Evolutionary conservation across 2,113 vertebrate genomes (phyloP).

Genomic region (Trachemys scripta): DNA sequence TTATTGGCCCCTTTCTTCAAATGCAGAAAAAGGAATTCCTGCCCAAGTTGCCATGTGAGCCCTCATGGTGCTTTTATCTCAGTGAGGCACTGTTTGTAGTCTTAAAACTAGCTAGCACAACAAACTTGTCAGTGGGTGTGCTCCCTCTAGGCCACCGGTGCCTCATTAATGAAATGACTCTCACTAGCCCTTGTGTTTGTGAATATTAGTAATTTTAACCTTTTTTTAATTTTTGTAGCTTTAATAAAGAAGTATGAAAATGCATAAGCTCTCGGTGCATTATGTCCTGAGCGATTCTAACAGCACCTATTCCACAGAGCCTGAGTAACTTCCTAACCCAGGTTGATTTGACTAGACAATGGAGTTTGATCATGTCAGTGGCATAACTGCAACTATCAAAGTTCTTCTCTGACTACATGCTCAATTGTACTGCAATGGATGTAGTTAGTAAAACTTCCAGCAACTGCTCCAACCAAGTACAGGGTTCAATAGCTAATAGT

Average conservation of each 20-base stretch:
- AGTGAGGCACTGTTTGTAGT: not conserved
- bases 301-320: not conserved
- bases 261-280: rapidly evolving
- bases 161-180: not conserved
- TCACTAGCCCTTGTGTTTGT: rapidly evolving
- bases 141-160: rapidly evolving
- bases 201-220: slow-evolving; percentile 35
- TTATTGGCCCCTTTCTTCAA: rapidly evolving
- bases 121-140: rapidly evolving
- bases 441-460: not conserved
- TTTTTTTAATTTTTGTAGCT: not conserved
- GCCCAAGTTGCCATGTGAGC: not conserved
- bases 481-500: not conserved
- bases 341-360: not conserved
- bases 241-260: slow-evolving; percentile 41
- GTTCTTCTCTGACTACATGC: not conserved
- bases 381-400: not conserved
- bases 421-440: not conserved
- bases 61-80: rapidly evolving
- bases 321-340: not conserved
- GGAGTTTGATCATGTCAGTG: not conserved
- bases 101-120: not conserved
- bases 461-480: not conserved
- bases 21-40: rapidly evolving
- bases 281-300: not conserved